Evolutionary conservation across 2,888 invertebrate genomes (phyloP).

Genomic region (Lamellibrachia columna): DNA sequence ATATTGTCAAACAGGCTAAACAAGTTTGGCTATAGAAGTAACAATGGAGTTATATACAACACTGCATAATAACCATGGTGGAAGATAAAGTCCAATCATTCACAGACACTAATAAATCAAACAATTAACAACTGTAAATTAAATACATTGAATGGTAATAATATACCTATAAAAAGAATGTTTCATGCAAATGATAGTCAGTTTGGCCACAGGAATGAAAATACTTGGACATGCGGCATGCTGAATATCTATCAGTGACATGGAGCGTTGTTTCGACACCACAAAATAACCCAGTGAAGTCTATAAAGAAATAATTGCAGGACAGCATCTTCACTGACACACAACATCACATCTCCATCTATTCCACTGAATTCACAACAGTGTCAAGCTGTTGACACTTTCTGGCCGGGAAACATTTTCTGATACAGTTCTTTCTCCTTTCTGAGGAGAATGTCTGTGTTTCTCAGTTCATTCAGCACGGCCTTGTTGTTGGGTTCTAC

Average conservation of each 20-base stretch:
- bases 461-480: constrained; percentile 29
- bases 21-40: not conserved
- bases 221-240: not conserved
- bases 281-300: not conserved
- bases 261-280: not conserved
- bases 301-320: not conserved
- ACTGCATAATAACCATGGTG: not conserved
- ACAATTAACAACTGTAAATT: constrained; percentile 5
- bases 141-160: not conserved
- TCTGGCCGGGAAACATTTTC: constrained; percentile 17
- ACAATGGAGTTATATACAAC: not conserved
- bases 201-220: not conserved
- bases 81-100: not conserved
- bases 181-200: not conserved
- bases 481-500: constrained; percentile 41
- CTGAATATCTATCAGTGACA: not conserved
- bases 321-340: not conserved
- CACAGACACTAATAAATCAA: constrained; percentile 16
- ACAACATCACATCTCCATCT: not conserved
- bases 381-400: not conserved
- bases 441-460: constrained; percentile 28
- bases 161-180: not conserved
- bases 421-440: constrained; percentile 43
- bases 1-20: not conserved
- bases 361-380: not conserved